Base-by-base conservation (phyloP, 1,140 invertebrate species). In the Bombyx mori region DNA sequence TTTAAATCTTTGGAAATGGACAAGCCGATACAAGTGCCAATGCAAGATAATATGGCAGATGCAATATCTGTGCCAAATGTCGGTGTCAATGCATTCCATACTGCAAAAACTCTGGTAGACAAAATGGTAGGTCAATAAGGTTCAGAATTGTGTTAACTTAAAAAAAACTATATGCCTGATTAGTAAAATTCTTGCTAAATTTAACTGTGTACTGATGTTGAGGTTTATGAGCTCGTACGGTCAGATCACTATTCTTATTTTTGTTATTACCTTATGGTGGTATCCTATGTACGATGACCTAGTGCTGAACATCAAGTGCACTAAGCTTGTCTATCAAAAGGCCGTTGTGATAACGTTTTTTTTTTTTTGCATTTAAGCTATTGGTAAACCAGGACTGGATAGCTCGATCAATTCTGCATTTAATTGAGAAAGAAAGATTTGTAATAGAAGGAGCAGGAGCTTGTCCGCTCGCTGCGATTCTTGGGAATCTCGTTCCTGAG, bases 381-480 rank as follows among this genome's bases (percentile, higher is more conserved):
- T 73, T 90, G 18, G 89, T 91, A 22, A 89, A 87, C 62, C 90
- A 91, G 68, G 89, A 90, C 62, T 89, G 86, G 82, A 93, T 94
- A 58, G 92, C 93, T 12, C 86, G 93, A 56, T 83, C 92, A 22
- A 93, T 94, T 64, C 80, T 94, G 45, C 87, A 92, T 54, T 73
- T 94, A 26, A 73, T 93, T 8, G 93, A 94, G 79, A 79, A 91
- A 52, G 93, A 94, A 76, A 92, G 93, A 61, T 88, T 91, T 43
- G 91, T 94, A 8, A 91, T 94, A 7, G 93, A 94, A 82, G 93
- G 91, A 8, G 92, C 92, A 18, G 93, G 92, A 6, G 93, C 93
- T 6, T 89, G 89, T 45, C 90, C 91, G 7, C 75, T 94, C 35
- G 93, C 93, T n/a, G 92, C 92, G 8, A 84, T 94, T 58, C 69